A percentile compares a stretch with the other conserved stretches of the same genome.
Conservation (phyloP, 2,797 vertebrate species). For the Luscinia megarhynchos region DNA sequence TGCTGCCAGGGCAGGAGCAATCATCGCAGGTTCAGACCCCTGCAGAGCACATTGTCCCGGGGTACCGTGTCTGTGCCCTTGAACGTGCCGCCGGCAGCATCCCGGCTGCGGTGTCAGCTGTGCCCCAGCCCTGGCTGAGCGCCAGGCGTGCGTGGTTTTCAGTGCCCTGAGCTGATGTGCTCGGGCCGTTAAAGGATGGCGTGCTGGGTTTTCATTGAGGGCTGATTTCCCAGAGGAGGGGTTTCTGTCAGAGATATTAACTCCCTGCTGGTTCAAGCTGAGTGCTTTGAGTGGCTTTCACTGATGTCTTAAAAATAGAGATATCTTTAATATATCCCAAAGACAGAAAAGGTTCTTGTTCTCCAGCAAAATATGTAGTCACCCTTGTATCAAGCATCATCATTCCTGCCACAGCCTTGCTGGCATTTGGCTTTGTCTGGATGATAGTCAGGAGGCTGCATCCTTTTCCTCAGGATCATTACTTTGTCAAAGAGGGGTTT, state of each 20-base stretch:
- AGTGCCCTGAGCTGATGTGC: accelerated
- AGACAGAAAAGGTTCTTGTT: not conserved
- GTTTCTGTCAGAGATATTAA: not conserved
- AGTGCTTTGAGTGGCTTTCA: not conserved
- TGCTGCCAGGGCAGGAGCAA: not conserved
- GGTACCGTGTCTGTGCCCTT: accelerated
- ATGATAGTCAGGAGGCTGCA: not conserved
- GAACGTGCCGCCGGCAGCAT: not conserved
- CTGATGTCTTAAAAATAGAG: not conserved
- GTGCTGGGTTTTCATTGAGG: not conserved
- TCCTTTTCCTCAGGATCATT: not conserved
- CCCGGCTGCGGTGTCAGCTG: accelerated
- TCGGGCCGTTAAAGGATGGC: accelerated
- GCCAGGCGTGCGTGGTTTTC: accelerated
- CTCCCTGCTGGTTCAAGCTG: not conserved
- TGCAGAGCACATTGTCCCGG: accelerated
- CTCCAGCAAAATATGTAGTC: not conserved
- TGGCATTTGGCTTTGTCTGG: not conserved
- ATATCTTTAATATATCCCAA: not conserved
- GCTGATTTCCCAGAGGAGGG: not conserved
- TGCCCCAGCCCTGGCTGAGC: accelerated
- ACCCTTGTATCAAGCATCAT: not conserved
- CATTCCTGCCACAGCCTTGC: not conserved
- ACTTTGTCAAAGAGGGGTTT: not conserved
- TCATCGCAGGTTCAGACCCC: no score